A percentile compares a stretch with the other conserved stretches of the same genome.
These are phyloP conservation scores for Matsumurasca onukii DNA, from an alignment of 1,140 invertebrate species.

Conservation along the genomic window DNA sequence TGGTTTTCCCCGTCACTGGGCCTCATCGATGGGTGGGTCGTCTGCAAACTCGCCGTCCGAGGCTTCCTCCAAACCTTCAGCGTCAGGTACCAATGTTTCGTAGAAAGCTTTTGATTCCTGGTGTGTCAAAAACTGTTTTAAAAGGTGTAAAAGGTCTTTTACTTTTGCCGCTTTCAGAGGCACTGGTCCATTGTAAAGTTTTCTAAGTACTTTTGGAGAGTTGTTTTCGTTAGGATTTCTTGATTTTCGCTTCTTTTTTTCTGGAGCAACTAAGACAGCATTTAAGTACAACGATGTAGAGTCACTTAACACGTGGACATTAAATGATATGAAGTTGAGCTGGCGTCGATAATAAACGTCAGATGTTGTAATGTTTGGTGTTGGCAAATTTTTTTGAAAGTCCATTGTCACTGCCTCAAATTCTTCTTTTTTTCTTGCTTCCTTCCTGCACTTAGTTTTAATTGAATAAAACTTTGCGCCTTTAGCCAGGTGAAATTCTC, in stretches of 20 bases:
- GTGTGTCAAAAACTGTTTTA: constrained; percentile 20
- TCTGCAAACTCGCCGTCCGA: neutral
- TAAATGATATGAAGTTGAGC: neutral
- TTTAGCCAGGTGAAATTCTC: neutral
- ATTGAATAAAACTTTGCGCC: neutral
- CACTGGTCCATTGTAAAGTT: neutral
- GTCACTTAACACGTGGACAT: neutral
- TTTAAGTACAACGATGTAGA: neutral
- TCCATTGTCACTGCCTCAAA: neutral
- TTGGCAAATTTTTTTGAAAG: neutral
- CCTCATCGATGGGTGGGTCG: neutral
- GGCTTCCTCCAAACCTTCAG: constrained; percentile 13
- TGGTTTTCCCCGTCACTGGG: neutral
- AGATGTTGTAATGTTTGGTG: constrained; percentile 1
- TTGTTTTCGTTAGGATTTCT: constrained; percentile 15
- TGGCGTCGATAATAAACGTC: neutral
- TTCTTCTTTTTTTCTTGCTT: neutral
- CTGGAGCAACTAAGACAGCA: neutral
- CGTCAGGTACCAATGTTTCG: constrained; percentile 5
- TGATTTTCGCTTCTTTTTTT: neutral
- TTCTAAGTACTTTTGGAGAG: neutral
- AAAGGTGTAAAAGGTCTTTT: constrained; percentile 9
- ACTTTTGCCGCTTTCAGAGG: constrained; percentile 9
- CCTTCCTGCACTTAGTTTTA: neutral
- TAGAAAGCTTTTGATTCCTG: neutral